Evolutionary conservation across 2,113 vertebrate genomes (phyloP), one percentile per base, ranked within the genome.

Genomic region (Dicaeum eximium): DNA sequence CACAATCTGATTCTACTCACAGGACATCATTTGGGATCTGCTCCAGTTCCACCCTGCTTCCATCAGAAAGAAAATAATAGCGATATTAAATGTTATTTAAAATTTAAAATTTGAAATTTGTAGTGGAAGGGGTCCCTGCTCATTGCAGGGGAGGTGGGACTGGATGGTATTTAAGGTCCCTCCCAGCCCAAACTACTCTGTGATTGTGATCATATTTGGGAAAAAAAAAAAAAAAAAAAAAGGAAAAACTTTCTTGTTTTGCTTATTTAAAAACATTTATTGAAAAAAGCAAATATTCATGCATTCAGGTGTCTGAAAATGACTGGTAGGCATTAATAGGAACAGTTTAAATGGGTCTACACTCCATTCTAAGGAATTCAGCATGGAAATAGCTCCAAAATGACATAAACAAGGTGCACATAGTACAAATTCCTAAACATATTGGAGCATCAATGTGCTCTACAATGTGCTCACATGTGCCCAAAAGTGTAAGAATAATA

Each of bases 1-100:
- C 8, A 40, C 2, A 6, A 6, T 22, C 30, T 8, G 3, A n/a
- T 54, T 62, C 54, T 60, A 6, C 0, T 15, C 8, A 31, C 6
- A 11, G 20, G 30, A 23, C 6, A 62, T 75, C 27, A 38, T 70
- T 58, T 65, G 33, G 15, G 53, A 27, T 22, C 38, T 88, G 15
- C 24, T 74, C 24, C 73, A 47, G 31, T 53, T 62, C 18, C 1
- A 3, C 9, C 5, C 3, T 42, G 7, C 50, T 70, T 74, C 28
- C 27, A 38, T 14, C 14, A 67, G 44, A 60, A 81, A 60, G 30
- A 38, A 71, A 79, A 71, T 9, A 38, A 70, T 53, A 3, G 2
- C 0, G 31, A 4, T 38, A 35, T 38, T 38, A 38, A 38, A 38
- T 38, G 38, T 38, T 38, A 38, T 38, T 38, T 62, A 21, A 69